These are phyloP conservation scores for Chaunax sp. DNA, from an alignment of 2,797 vertebrate genomes.

Conservation along the genomic window DNA sequence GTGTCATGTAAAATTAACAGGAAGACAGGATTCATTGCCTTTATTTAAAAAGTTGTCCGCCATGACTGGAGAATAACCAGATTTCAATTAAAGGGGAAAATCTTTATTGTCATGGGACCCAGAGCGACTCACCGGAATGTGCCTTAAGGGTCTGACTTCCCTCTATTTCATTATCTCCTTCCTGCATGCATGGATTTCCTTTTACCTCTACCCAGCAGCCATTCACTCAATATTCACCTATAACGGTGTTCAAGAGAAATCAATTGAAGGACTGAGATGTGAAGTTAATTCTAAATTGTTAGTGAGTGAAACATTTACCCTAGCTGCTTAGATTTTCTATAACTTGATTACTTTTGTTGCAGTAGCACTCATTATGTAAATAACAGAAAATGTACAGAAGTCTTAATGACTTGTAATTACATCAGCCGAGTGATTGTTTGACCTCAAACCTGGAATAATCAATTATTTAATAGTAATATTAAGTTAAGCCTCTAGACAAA, in stretches of 20 bases:
- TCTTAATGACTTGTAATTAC: neutral
- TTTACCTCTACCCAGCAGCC: constrained; percentile 62
- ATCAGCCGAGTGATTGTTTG: neutral
- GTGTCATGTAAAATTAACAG: constrained; percentile 18
- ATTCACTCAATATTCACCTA: constrained; percentile 62
- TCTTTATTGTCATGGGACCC: constrained; percentile 75
- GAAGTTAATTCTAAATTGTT: constrained; percentile 49
- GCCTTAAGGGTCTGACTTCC: constrained; percentile 63
- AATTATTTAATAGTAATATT: constrained; percentile 1
- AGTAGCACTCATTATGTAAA: neutral
- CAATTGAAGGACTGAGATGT: constrained; percentile 60
- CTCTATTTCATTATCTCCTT: constrained; percentile 72
- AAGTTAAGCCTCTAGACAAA: neutral
- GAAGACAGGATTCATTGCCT: constrained; percentile 21
- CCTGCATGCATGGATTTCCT: constrained; percentile 74
- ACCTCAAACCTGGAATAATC: neutral
- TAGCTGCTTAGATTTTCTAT: constrained; percentile 22
- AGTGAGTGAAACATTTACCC: constrained; percentile 48
- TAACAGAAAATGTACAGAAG: constrained; percentile 1
- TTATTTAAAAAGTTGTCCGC: constrained; percentile 70
- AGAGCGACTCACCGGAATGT: constrained; percentile 49
- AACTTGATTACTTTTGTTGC: constrained; percentile 21
- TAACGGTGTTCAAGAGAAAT: constrained; percentile 64
- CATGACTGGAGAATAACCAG: constrained; percentile 57
- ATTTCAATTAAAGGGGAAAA: constrained; percentile 80